These are phyloP conservation scores for Chrysaora quinquecirrha DNA, from an alignment of 30 jellyfish, hydroid and myxozoan genomes.

Conservation along the genomic window DNA sequence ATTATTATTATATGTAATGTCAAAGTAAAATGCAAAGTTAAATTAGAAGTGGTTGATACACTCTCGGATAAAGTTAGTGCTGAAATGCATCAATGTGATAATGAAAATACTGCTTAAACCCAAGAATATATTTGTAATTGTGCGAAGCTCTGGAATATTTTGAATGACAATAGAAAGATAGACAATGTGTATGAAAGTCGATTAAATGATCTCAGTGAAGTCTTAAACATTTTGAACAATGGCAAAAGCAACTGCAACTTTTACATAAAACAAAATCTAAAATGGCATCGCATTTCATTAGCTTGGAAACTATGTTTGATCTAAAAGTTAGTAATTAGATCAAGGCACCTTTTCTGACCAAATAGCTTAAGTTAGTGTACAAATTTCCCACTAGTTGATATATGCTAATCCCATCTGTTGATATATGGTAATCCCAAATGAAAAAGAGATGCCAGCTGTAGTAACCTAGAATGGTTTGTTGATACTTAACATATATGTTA, in stretches of 20 bases:
- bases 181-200: background rate
- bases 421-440: too few relatives aligned
- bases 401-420: background rate
- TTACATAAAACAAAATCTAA: background rate
- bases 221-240: too few relatives aligned
- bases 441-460: too few relatives aligned
- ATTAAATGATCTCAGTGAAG: background rate
- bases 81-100: background rate
- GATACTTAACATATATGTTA: too few relatives aligned
- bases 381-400: too few relatives aligned
- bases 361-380: too few relatives aligned
- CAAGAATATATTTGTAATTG: background rate
- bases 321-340: background rate
- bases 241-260: background rate
- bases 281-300: background rate
- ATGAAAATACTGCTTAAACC: background rate
- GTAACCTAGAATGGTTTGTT: too few relatives aligned
- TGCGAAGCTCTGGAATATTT: background rate
- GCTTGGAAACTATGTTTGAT: background rate
- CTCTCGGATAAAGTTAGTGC: background rate
- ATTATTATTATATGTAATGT: too few relatives aligned
- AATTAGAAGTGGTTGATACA: background rate
- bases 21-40: background rate
- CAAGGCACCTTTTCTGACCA: too few relatives aligned
- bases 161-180: background rate